A percentile compares a stretch with the other conserved stretches of the same genome.
phyloP scores from a whole-genome alignment of 2,888 invertebrate genomes.

The Drosophila acutilabella region DNA sequence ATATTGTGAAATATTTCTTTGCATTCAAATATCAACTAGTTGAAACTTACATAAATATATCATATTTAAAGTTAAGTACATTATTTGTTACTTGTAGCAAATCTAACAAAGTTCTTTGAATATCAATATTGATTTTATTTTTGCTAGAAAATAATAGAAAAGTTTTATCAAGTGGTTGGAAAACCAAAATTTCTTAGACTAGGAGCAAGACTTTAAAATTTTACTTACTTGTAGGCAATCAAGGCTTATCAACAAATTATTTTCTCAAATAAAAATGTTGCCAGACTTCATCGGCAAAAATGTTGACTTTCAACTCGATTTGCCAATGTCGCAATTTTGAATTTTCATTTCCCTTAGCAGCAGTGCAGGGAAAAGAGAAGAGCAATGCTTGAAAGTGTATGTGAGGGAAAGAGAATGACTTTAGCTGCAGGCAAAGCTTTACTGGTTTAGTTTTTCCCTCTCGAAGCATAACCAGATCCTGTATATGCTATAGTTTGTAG shows the following conservation, averaged over 20 bases:
- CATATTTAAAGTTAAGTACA: no score
- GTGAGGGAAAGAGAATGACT: constrained; percentile 2
- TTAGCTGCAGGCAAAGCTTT: constrained; percentile 33
- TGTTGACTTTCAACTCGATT: constrained; percentile 46
- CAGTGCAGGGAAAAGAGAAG: no score
- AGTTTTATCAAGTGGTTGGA: no score
- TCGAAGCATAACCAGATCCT: constrained; percentile 10
- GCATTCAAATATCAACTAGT: no score
- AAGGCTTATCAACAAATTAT: background rate
- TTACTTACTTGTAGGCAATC: background rate
- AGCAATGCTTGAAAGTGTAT: no score
- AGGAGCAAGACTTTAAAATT: background rate
- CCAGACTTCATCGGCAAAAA: constrained; percentile 3
- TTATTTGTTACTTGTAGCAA: no score
- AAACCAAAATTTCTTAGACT: background rate
- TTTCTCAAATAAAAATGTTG: background rate
- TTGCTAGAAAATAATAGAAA: no score
- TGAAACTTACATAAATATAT: no score
- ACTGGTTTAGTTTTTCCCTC: constrained; percentile 11
- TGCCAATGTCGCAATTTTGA: constrained; percentile 34
- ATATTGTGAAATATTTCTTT: no score
- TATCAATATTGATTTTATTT: no score
- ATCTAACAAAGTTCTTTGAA: no score
- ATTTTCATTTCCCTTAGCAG: constrained; percentile 46
- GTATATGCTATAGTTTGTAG: constrained; percentile 64